phyloP scores from a whole-genome alignment of 2,113 vertebrate genomes.

The Oenanthe melanoleuca region DNA sequence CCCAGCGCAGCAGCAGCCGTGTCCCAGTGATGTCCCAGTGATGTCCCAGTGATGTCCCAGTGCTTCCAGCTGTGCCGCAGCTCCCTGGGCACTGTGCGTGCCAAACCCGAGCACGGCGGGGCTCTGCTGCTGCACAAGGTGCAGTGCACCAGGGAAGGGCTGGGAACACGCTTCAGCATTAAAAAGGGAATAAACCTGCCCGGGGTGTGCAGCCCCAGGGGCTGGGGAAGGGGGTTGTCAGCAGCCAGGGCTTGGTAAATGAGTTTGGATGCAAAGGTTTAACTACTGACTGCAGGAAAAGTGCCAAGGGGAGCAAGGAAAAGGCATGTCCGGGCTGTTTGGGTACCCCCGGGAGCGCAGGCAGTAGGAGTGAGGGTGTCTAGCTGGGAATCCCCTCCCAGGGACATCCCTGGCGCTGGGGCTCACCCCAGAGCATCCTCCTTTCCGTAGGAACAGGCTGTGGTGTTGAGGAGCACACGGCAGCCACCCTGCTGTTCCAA shows the following conservation, averaged over 20 bases:
- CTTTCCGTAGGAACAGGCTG: not conserved
- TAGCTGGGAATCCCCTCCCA: not conserved
- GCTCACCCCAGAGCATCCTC: not conserved
- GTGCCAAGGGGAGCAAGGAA: not conserved
- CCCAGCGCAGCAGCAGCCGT: not conserved
- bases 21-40: not conserved
- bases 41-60: too few relatives aligned
- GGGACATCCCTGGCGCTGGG: not conserved
- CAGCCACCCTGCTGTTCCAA: not conserved
- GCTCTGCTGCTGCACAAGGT: not conserved
- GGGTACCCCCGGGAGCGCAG: not conserved
- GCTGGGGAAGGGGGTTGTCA: not conserved
- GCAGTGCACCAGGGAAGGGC: not conserved
- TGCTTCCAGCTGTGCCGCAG: not conserved
- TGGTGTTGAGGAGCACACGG: not conserved
- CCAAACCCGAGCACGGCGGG: fast-evolving
- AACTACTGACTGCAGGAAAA: not conserved
- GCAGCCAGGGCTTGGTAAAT: not conserved
- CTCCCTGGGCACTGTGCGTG: not conserved
- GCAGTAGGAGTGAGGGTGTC: not conserved
- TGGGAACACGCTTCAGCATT: not conserved
- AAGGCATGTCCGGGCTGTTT: not conserved
- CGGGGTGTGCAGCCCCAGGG: not conserved
- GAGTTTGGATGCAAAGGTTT: not conserved
- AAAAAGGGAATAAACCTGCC: not conserved